These are phyloP conservation scores for Musca domestica DNA, from an alignment of 1,140 invertebrate genomes.

Conservation along the genomic window DNA sequence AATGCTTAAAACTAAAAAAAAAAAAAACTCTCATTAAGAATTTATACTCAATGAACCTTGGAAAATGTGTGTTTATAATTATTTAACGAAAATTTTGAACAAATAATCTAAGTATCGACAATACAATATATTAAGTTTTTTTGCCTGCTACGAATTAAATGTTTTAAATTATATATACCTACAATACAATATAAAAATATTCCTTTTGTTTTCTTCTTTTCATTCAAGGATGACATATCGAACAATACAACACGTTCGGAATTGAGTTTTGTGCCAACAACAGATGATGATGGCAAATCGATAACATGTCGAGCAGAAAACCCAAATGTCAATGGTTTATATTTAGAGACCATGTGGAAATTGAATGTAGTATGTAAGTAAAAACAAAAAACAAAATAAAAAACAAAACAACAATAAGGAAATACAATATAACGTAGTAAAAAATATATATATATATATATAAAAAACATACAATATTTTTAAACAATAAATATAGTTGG, in stretches of 20 bases:
- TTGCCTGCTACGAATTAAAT: too few species aligned
- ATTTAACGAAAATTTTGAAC: too few species aligned
- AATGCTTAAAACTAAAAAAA: too few species aligned
- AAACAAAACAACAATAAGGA: neutral
- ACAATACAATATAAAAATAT: neutral
- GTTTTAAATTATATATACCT: neutral
- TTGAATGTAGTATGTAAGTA: slow-evolving; percentile 60
- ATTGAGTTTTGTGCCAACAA: slow-evolving; percentile 78
- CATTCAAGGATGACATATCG: slow-evolving; percentile 69
- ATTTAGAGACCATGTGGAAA: slow-evolving; percentile 78
- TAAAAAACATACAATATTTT: too few species aligned
- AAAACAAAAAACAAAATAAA: neutral
- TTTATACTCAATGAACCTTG: too few species aligned
- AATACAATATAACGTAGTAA: too few species aligned
- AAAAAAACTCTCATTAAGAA: too few species aligned
- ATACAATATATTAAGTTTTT: too few species aligned
- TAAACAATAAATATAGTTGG: too few species aligned
- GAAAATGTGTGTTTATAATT: too few species aligned
- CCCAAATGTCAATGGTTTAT: slow-evolving; percentile 77
- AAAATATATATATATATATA: too few species aligned
- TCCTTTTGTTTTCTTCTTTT: slow-evolving; percentile 16
- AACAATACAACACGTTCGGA: slow-evolving; percentile 79
- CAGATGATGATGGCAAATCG: slow-evolving; percentile 82
- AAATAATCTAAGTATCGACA: too few species aligned
- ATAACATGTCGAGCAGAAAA: slow-evolving; percentile 85